phyloP scores from a whole-genome alignment of 2,113 vertebrate genomes.

The Paramisgurnus dabryanus region DNA sequence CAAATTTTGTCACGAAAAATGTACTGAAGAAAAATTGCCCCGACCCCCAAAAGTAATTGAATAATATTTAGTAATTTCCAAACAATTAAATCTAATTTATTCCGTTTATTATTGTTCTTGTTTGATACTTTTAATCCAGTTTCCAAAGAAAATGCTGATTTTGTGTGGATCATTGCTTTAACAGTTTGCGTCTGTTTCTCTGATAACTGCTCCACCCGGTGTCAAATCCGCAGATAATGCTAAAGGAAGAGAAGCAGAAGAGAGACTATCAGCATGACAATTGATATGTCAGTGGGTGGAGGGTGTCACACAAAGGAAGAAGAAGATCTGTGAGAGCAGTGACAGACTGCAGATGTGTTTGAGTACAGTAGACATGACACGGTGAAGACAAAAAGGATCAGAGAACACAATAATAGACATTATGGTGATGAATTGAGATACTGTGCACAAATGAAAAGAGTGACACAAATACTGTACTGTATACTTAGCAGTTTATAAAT shows the following conservation, averaged over 20 bases:
- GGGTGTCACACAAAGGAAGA: constrained; percentile 12
- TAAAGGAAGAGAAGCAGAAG: not conserved
- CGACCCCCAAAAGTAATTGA: too few relatives aligned
- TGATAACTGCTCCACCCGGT: constrained; percentile 12
- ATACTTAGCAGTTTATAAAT: too few relatives aligned
- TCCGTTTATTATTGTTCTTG: too few relatives aligned
- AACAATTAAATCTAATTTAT: too few relatives aligned
- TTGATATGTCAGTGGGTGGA: constrained; percentile 41
- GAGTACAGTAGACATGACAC: not conserved
- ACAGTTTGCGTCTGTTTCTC: constrained; percentile 2
- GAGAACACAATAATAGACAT: not conserved
- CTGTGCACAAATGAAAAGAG: not conserved
- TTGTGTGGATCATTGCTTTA: not conserved
- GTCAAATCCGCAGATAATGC: constrained; percentile 11
- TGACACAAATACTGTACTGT: too few relatives aligned
- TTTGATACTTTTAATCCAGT: too few relatives aligned
- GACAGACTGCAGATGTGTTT: constrained; percentile 14
- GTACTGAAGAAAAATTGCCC: too few relatives aligned
- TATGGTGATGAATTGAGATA: not conserved
- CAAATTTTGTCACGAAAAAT: too few relatives aligned
- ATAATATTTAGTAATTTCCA: too few relatives aligned
- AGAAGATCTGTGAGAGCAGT: constrained; percentile 18
- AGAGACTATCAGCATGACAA: constrained; percentile 28
- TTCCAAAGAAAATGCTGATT: not conserved
- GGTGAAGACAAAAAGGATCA: not conserved